phyloP scores from a whole-genome alignment of 1,140 invertebrate genomes.

The Cydia amplana region DNA sequence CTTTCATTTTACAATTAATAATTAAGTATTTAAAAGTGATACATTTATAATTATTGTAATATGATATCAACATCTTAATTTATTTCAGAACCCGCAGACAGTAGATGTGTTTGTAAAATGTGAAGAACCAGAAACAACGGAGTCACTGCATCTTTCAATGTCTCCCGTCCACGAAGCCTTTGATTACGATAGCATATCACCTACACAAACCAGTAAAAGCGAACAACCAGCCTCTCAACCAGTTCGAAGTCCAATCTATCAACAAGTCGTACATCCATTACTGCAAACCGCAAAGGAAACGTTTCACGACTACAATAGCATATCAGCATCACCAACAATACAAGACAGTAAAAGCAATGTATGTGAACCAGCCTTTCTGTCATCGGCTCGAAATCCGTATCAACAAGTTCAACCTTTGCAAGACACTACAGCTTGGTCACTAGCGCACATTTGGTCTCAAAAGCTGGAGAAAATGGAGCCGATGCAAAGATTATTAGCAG shows the following conservation, averaged over 20 bases:
- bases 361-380: not conserved
- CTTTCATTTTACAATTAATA: too few species aligned
- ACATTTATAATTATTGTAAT: too few species aligned
- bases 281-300: too few species aligned
- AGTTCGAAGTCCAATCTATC: too few species aligned
- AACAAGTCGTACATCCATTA: too few species aligned
- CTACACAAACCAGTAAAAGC: too few species aligned
- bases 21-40: too few species aligned
- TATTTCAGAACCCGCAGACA: not conserved
- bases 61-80: not conserved
- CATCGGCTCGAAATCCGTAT: not conserved
- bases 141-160: not conserved
- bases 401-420: not conserved
- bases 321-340: not conserved
- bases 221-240: too few species aligned
- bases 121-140: not conserved
- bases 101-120: not conserved
- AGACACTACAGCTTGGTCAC: not conserved
- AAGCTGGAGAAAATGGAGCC: slow-evolving; percentile 40
- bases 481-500: slow-evolving; percentile 44
- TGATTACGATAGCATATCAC: not conserved
- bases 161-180: not conserved
- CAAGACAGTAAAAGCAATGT: not conserved
- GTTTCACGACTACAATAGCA: not conserved
- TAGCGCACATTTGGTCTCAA: slow-evolving; percentile 33